Percentiles rank a stretch among this genome's conserved stretches.
Conservation (phyloP, 2,888 invertebrate species). For the Harpagoxenus sublaevis region DNA sequence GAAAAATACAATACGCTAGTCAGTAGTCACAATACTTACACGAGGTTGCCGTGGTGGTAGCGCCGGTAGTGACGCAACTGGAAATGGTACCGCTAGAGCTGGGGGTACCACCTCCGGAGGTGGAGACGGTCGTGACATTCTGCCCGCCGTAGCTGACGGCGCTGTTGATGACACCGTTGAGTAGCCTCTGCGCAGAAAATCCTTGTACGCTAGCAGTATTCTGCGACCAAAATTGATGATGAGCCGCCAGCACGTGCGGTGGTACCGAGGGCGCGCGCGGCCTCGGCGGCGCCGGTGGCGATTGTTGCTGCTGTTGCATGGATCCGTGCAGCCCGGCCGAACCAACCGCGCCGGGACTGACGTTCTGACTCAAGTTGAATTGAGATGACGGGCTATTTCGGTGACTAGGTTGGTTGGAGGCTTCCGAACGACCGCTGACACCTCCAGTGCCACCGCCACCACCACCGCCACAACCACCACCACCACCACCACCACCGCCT, state of each 20-base stretch:
- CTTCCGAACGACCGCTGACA: slow-evolving; percentile 73
- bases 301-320: slow-evolving; percentile 66
- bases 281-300: slow-evolving; percentile 77
- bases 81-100: slow-evolving; percentile 63
- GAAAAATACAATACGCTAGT: background rate
- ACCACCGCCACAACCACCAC: slow-evolving; percentile 81
- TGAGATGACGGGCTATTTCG: slow-evolving; percentile 84
- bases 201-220: slow-evolving; percentile 83
- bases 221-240: slow-evolving; percentile 86
- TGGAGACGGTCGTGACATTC: slow-evolving; percentile 78
- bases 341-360: slow-evolving; percentile 81
- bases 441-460: slow-evolving; percentile 38
- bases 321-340: slow-evolving; percentile 72
- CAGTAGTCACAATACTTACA: slow-evolving; percentile 60
- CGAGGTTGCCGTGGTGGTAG: slow-evolving; percentile 68
- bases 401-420: slow-evolving; percentile 79
- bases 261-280: slow-evolving; percentile 87
- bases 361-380: slow-evolving; percentile 80
- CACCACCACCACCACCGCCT: slow-evolving; percentile 78
- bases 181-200: slow-evolving; percentile 84
- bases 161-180: slow-evolving; percentile 84
- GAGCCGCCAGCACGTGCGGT: slow-evolving; percentile 86
- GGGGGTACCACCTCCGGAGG: slow-evolving; percentile 42
- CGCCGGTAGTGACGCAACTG: slow-evolving; percentile 63
- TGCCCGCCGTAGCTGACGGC: slow-evolving; percentile 83